Percentiles rank a stretch among this genome's conserved stretches.
Evolutionary conservation across 2,113 vertebrate genomes (phyloP).

Genomic region (Myanophis thanlyinensis): DNA sequence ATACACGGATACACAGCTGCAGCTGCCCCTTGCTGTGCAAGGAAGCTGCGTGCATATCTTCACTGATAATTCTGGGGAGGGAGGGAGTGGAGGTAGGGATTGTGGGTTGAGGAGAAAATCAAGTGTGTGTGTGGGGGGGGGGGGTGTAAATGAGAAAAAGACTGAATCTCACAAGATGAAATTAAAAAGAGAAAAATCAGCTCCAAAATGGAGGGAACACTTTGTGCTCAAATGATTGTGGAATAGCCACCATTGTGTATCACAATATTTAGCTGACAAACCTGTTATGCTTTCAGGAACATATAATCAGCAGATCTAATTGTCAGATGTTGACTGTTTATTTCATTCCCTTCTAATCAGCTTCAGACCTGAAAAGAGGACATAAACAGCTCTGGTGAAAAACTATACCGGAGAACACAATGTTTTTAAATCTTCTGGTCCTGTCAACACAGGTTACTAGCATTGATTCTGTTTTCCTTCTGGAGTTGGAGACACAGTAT

Average conservation of each 20-base stretch:
- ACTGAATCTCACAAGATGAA: neutral
- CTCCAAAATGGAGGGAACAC: neutral
- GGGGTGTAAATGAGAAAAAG: neutral
- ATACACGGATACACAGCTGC: neutral
- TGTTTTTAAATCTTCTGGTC: neutral
- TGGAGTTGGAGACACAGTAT: neutral
- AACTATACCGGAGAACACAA: neutral
- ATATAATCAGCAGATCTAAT: neutral
- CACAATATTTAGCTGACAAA: neutral
- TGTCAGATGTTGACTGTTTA: neutral
- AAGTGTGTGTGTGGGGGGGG: too few species aligned
- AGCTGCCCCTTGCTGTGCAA: neutral
- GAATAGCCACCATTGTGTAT: neutral
- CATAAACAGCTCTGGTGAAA: neutral
- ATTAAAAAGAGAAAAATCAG: neutral
- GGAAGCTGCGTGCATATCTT: neutral
- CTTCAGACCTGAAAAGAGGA: neutral
- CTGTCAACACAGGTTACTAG: neutral
- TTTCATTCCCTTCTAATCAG: neutral
- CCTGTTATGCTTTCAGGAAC: neutral
- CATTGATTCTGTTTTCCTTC: neutral
- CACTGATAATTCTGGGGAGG: neutral
- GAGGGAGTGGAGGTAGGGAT: neutral
- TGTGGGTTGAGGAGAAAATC: neutral
- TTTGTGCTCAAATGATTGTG: neutral